A percentile compares a stretch with the other conserved stretches of the same genome.
Evolutionary conservation across 2,888 invertebrate species (phyloP).

Genomic region (Tiliacea citrago): DNA sequence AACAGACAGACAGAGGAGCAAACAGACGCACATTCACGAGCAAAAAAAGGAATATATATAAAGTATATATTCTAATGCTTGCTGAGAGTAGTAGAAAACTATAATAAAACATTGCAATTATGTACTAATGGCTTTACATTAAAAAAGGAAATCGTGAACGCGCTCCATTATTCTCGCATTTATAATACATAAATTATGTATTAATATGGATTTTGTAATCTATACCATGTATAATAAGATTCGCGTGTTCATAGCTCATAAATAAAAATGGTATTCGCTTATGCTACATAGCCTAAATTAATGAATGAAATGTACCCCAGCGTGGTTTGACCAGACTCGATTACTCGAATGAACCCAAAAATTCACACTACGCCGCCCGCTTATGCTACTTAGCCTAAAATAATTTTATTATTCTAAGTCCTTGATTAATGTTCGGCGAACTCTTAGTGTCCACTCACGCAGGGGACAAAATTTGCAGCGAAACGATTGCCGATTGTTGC

Average conservation of each 20-base stretch:
- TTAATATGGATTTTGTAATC: neutral
- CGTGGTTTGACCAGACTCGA: too few species aligned
- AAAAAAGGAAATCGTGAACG: neutral
- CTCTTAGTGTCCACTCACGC: slow-evolving; percentile 14
- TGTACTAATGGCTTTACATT: too few species aligned
- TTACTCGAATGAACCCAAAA: too few species aligned
- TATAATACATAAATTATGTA: too few species aligned
- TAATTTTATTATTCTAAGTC: neutral
- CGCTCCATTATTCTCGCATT: neutral
- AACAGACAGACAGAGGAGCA: neutral
- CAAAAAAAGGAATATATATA: neutral
- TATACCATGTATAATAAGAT: neutral
- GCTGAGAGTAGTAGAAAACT: neutral
- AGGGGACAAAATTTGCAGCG: slow-evolving; percentile 13
- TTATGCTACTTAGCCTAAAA: neutral
- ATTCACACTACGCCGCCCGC: neutral
- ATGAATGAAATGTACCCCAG: too few species aligned
- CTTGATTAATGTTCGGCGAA: neutral
- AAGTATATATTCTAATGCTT: neutral
- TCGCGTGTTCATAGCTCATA: slow-evolving; percentile 44
- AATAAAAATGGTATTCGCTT: slow-evolving; percentile 10
- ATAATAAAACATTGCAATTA: neutral
- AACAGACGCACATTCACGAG: neutral
- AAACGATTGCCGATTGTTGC: neutral
- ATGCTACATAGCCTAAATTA: neutral